phyloP scores from a whole-genome alignment of 2,797 vertebrate genomes.

The Megaceryle alcyon region DNA sequence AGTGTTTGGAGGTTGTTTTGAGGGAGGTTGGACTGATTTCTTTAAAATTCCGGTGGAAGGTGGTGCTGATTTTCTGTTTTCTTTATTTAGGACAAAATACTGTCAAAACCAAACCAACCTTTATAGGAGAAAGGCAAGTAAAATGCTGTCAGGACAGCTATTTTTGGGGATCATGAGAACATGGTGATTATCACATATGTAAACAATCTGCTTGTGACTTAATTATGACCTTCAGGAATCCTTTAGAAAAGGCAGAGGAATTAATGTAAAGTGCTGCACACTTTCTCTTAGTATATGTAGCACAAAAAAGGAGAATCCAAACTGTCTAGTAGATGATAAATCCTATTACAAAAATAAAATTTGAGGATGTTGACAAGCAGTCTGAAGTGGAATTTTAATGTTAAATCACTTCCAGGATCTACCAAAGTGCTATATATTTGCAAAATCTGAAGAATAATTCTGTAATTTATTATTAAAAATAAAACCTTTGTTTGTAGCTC shows the following conservation, averaged over 20 bases:
- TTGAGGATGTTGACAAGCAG: neutral
- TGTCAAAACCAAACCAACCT: too few relatives aligned
- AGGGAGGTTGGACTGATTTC: neutral
- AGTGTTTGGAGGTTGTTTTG: neutral
- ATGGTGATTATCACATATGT: neutral
- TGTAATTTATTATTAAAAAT: neutral
- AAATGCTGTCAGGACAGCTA: neutral
- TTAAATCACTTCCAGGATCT: neutral
- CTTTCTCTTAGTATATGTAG: neutral
- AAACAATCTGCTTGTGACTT: constrained; percentile 9
- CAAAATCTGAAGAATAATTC: neutral
- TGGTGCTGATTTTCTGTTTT: neutral
- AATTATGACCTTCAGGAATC: neutral
- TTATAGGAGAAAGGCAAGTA: neutral
- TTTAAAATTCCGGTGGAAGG: neutral
- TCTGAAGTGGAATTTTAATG: neutral
- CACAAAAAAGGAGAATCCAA: neutral
- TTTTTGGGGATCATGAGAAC: neutral
- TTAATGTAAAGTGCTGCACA: neutral
- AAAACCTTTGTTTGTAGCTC: neutral
- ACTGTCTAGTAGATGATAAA: neutral
- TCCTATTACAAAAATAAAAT: neutral
- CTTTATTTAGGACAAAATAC: too few relatives aligned
- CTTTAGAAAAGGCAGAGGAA: neutral
- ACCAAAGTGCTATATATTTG: neutral